Evolutionary conservation across 2,888 invertebrate species (phyloP).

Genomic region (Lycocerus yunnanus): DNA sequence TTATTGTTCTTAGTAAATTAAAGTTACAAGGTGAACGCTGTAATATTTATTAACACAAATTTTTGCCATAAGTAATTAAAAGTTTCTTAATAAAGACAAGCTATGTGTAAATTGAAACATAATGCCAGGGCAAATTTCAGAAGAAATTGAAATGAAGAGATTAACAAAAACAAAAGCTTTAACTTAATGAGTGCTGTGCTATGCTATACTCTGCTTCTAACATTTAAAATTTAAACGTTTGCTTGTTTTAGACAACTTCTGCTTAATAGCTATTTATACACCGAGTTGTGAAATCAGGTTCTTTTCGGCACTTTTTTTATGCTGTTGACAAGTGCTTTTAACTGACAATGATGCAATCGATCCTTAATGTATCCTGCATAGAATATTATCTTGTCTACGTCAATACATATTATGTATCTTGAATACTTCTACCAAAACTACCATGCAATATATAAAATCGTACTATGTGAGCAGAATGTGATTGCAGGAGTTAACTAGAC

Average conservation of each 20-base stretch:
- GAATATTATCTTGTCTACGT: too few species aligned
- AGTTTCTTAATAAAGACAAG: neutral
- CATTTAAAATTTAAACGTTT: neutral
- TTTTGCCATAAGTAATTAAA: neutral
- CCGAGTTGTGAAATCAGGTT: too few species aligned
- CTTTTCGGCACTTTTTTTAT: too few species aligned
- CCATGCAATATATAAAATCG: too few species aligned
- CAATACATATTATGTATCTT: too few species aligned
- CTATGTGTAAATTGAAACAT: neutral
- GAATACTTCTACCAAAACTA: too few species aligned
- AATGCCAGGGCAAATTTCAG: neutral
- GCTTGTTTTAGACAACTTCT: neutral
- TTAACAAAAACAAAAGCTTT: neutral
- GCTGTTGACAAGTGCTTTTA: too few species aligned
- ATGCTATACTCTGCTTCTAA: neutral
- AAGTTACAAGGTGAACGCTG: neutral
- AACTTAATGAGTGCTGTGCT: neutral
- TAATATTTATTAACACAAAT: neutral
- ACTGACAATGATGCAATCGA: too few species aligned
- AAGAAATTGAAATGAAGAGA: neutral
- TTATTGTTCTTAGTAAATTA: neutral
- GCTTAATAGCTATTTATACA: too few species aligned
- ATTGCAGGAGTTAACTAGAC: too few species aligned
- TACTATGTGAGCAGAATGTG: too few species aligned
- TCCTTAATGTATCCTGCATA: too few species aligned